Evolutionary conservation across 92 coral and sea anemone species (phyloP), one percentile per base, ranked within the genome.

Genomic region (Epizoanthus stellaris): DNA sequence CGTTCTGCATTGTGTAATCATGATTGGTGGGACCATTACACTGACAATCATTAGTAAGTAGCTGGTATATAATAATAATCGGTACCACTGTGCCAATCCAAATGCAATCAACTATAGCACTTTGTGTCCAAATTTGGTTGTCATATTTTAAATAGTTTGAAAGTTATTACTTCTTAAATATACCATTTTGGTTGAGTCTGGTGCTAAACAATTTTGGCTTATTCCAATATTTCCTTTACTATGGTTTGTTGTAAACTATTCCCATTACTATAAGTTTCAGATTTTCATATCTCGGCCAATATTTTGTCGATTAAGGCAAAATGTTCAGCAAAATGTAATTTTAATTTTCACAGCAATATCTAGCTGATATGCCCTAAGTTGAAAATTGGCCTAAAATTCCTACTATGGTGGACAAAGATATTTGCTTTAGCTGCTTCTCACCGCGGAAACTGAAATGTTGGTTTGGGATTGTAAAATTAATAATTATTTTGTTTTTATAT

Each of bases 181-280:
- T 62, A n/a, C 23, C 9, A 23, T 61, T n/a, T 61, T 61, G 66
- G 23, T 5, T 10, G n/a, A 62, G 67, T 62, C 23, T 62, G 67
- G 67, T 62, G 67, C 67, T 12, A 62, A 62, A 62, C 25, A 62
- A 62, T 62, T 62, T 62, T n/a, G 67, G 67, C 23, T 19, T 62
- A 17, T 62, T 19, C 67, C 67, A 62, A 8, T 62, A 36, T 62
- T 62, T 62, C 67, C 34, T 62, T 60, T 60, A 5, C 7, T 6
- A n/a, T 62, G 23, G 20, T 6, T 62, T 62, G 64, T 62, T 62
- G 23, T 19, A 0, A 62, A 62, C 20, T 5, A n/a, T n/a, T 62
- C 67, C 23, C 10, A 62, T 62, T 62, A n/a, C 25, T 62, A n/a
- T 5, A 4, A 62, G 4, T 8, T 62, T 62, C 67, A 62, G 3